These are phyloP conservation scores for Threskiornis aethiopicus DNA, from an alignment of 2,797 vertebrate species.

Conservation along the genomic window DNA sequence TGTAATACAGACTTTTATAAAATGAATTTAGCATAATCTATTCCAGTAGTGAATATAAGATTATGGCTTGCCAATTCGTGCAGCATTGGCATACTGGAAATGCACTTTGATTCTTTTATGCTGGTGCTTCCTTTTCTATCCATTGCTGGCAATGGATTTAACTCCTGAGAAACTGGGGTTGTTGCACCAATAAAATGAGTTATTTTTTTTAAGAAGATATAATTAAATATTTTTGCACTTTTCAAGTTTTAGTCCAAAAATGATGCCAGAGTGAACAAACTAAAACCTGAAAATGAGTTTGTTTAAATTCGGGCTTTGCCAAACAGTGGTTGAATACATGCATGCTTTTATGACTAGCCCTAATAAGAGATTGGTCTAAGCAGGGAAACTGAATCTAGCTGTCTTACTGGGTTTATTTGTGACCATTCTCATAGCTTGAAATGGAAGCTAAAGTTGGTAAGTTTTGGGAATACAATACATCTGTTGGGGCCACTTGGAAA, in stretches of 20 bases:
- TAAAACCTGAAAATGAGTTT: not conserved
- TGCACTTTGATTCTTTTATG: constrained; percentile 68
- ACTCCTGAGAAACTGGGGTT: not conserved
- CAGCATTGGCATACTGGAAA: constrained; percentile 64
- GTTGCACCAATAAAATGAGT: constrained; percentile 14
- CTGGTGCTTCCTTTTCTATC: constrained; percentile 41
- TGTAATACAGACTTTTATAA: not conserved
- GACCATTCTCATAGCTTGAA: not conserved
- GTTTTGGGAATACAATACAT: not conserved
- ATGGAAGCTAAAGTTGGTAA: not conserved
- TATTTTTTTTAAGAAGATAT: constrained; percentile 52
- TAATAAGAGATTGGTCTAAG: not conserved
- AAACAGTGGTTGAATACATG: not conserved
- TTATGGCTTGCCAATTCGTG: constrained; percentile 35
- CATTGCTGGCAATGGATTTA: constrained; percentile 69
- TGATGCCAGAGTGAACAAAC: not conserved
- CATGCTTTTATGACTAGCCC: not conserved
- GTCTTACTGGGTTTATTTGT: not conserved
- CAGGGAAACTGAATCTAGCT: not conserved
- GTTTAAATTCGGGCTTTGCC: not conserved
- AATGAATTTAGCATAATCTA: constrained; percentile 27
- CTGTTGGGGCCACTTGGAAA: not conserved
- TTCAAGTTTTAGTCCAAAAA: constrained; percentile 43
- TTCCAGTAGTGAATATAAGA: not conserved
- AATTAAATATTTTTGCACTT: constrained; percentile 72